phyloP scores from a whole-genome alignment of 37 sponge, comb jelly and placozoan genomes.

The Ianthella basta region DNA sequence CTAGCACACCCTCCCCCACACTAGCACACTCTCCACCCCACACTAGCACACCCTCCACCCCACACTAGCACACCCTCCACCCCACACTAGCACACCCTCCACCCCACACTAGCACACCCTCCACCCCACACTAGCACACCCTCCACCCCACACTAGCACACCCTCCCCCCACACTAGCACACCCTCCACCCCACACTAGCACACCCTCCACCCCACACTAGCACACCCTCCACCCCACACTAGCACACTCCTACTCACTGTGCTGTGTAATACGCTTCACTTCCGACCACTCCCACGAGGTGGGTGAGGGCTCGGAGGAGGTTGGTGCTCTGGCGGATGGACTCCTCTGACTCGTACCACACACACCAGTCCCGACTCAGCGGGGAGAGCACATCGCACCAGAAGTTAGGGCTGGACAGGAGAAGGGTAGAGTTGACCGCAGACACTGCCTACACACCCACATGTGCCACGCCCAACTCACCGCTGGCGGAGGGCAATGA shows the following conservation, averaged over 20 bases:
- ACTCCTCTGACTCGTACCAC: conserved; percentile 34
- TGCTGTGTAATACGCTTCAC: conserved; percentile 17
- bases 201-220: no score
- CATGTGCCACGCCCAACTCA: not conserved
- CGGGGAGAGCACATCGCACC: not conserved
- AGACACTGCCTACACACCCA: no score
- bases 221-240: not conserved
- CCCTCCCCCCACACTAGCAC: no score
- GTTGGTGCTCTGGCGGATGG: not conserved
- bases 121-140: no score
- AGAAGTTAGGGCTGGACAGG: not conserved
- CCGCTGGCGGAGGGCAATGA: conserved; percentile 47
- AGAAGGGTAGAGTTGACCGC: not conserved
- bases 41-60: no score
- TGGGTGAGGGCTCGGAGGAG: not conserved
- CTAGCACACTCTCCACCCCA: no score
- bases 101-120: no score
- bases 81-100: no score
- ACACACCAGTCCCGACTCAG: not conserved
- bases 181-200: no score
- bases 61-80: no score
- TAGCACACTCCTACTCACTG: not conserved
- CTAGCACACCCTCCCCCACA: no score
- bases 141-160: no score
- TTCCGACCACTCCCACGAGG: not conserved